These are phyloP conservation scores for Taenaris catops DNA, from an alignment of 2,888 invertebrate species.

Conservation along the genomic window DNA sequence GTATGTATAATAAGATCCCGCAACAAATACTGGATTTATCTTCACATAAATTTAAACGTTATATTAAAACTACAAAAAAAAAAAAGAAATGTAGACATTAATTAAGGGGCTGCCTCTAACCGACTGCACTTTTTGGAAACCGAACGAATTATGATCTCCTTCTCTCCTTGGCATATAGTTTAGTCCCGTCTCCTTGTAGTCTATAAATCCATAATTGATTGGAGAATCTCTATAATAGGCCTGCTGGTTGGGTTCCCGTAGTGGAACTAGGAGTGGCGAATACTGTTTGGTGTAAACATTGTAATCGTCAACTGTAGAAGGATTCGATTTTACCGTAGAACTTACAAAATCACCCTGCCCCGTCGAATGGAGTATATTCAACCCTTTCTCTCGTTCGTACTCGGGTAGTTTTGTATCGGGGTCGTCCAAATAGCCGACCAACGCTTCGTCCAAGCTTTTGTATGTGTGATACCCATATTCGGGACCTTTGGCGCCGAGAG, in stretches of 20 bases:
- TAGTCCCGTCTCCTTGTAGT: conserved; percentile 13
- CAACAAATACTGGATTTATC: too few relatives aligned
- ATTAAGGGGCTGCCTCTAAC: conserved; percentile 36
- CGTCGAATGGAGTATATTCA: conserved; percentile 18
- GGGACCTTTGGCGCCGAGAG: conserved; percentile 81
- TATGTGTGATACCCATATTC: conserved; percentile 57
- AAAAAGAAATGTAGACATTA: too few relatives aligned
- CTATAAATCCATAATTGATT: conserved; percentile 15
- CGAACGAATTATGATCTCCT: conserved; percentile 27
- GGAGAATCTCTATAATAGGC: conserved; percentile 15
- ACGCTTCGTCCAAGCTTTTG: conserved; percentile 52
- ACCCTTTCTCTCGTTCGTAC: conserved; percentile 41
- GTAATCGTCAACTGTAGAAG: conserved; percentile 40
- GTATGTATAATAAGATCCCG: too few relatives aligned
- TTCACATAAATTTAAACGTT: too few relatives aligned
- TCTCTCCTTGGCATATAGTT: conserved; percentile 17
- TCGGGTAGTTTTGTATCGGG: conserved; percentile 62
- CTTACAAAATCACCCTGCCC: not conserved
- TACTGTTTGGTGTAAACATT: conserved; percentile 25
- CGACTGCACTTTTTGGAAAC: conserved; percentile 32
- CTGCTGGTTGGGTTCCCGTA: conserved; percentile 6
- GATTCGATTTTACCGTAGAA: conserved; percentile 26
- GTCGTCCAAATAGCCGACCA: conserved; percentile 53
- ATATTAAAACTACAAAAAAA: too few relatives aligned
- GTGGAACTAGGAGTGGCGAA: not conserved